Evolutionary conservation across 2,888 invertebrate species (phyloP).

Genomic region (Cephus rjabovi): DNA sequence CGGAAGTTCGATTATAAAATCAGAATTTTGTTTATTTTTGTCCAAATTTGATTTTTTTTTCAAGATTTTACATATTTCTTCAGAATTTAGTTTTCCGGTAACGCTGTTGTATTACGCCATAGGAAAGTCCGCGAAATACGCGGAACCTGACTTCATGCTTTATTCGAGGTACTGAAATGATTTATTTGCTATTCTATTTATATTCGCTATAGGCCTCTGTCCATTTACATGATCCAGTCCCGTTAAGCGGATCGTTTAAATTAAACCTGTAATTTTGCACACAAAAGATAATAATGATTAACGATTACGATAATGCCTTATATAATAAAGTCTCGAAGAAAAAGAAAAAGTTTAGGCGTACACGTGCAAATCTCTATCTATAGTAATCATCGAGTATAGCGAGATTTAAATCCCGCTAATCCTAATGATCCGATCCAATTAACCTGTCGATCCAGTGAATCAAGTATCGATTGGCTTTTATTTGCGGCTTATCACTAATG

Average conservation of each 20-base stretch:
- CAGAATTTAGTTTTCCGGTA: neutral
- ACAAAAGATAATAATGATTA: neutral
- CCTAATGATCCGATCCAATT: neutral
- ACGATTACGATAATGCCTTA: neutral
- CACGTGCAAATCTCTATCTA: neutral
- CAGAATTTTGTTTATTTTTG: neutral
- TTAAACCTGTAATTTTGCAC: neutral
- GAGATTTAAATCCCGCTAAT: neutral
- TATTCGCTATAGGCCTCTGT: neutral
- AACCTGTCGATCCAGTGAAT: neutral
- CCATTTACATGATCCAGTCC: neutral
- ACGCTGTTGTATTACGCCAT: neutral
- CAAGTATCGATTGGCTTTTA: neutral
- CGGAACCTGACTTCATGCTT: neutral
- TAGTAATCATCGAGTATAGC: neutral
- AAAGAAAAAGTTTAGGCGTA: neutral
- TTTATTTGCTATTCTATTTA: neutral
- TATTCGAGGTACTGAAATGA: neutral
- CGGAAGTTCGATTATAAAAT: neutral
- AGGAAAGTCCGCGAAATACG: neutral
- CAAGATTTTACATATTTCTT: neutral
- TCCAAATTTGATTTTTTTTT: neutral
- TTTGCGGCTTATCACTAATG: neutral
- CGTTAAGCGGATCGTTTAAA: neutral
- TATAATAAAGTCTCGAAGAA: neutral